A percentile compares a stretch with the other conserved stretches of the same genome.
Evolutionary conservation across 1,140 invertebrate genomes (phyloP).

Genomic region (Drosophila mojavensis): DNA sequence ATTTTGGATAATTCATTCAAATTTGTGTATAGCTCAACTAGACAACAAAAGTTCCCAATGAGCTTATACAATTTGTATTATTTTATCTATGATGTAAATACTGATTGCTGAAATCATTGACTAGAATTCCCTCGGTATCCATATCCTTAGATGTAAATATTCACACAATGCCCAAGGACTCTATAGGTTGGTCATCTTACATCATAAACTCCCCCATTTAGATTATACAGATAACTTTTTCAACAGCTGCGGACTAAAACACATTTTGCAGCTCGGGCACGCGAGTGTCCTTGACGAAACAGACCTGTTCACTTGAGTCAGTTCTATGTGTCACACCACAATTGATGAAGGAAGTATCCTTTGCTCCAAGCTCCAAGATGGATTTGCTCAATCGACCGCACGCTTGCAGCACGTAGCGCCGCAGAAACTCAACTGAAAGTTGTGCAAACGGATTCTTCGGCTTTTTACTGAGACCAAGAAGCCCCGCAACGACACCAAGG

Average conservation of each 20-base stretch:
- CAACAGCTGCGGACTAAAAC: background rate
- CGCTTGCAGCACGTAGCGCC: slow-evolving; percentile 70
- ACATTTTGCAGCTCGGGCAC: too few relatives aligned
- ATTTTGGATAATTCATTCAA: too few relatives aligned
- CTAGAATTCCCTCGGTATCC: background rate
- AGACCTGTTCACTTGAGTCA: slow-evolving; percentile 17
- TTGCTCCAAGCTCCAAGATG: background rate
- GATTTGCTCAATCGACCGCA: slow-evolving; percentile 59
- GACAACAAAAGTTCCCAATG: too few relatives aligned
- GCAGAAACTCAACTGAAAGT: slow-evolving; percentile 80
- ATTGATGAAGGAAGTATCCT: slow-evolving; percentile 13
- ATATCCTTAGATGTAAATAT: too few relatives aligned
- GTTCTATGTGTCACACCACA: background rate
- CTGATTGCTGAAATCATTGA: background rate
- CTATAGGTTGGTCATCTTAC: too few relatives aligned
- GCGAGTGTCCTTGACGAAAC: slow-evolving; percentile 11
- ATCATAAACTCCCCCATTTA: too few relatives aligned
- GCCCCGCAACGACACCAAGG: slow-evolving; percentile 52
- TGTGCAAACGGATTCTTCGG: slow-evolving; percentile 58
- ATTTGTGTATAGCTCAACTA: too few relatives aligned
- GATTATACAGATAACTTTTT: too few relatives aligned
- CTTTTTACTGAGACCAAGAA: slow-evolving; percentile 65
- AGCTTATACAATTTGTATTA: too few relatives aligned
- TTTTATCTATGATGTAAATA: too few relatives aligned
- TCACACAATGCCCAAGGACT: too few relatives aligned